Evolutionary conservation across 2,888 invertebrate species (phyloP).

Genomic region (Brenthis daphne): DNA sequence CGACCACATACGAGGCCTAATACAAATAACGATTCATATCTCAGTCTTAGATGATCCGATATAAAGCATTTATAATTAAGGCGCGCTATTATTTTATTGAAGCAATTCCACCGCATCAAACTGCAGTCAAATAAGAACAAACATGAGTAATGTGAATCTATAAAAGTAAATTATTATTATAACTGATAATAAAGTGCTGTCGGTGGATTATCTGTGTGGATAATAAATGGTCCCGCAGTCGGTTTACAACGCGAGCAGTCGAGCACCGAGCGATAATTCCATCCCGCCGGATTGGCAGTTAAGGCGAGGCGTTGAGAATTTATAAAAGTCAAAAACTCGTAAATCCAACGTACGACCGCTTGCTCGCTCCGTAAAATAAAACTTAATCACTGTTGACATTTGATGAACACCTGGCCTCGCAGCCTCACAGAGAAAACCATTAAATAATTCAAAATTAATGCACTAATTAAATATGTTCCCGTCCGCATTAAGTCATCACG

Average conservation of each 20-base stretch:
- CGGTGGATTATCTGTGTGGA: conserved; percentile 75
- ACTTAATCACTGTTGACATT: conserved; percentile 79
- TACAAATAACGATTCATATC: conserved; percentile 55
- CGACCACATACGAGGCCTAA: conserved; percentile 50
- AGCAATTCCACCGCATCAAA: conserved; percentile 71
- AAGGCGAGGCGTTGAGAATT: conserved; percentile 72
- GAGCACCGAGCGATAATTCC: conserved; percentile 70
- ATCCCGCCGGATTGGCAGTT: conserved; percentile 67
- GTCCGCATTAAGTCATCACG: conserved; percentile 75
- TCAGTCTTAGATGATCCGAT: conserved; percentile 34
- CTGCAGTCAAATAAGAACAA: conserved; percentile 78
- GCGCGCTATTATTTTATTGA: conserved; percentile 68
- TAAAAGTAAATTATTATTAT: conserved; percentile 81
- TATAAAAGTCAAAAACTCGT: conserved; percentile 78
- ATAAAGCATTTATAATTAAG: conserved; percentile 38
- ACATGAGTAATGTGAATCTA: conserved; percentile 78
- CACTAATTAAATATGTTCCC: conserved; percentile 78
- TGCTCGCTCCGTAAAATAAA: conserved; percentile 65
- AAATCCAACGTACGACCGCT: conserved; percentile 58
- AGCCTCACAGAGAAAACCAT: conserved; percentile 59
- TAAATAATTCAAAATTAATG: conserved; percentile 78
- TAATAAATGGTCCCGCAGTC: conserved; percentile 72
- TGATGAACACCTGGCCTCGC: conserved; percentile 75
- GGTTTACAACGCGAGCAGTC: conserved; percentile 68
- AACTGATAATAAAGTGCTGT: conserved; percentile 81